Evolutionary conservation across 2,113 vertebrate species (phyloP), one percentile per base, ranked within the genome.

Genomic region (Hiodon alosoides): DNA sequence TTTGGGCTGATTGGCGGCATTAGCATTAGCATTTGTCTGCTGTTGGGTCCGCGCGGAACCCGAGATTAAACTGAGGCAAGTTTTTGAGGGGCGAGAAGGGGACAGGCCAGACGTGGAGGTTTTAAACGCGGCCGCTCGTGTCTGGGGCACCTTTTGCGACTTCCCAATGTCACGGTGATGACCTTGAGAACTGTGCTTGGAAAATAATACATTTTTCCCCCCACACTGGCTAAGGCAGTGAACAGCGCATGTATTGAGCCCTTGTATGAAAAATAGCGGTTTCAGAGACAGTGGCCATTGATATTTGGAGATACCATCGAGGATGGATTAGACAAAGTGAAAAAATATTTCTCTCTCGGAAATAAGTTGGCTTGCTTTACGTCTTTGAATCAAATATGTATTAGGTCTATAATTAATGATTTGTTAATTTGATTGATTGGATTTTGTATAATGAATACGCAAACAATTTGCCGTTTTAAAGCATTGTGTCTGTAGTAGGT

Each of bases 1-100:
- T 93, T 90, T 92, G 92, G 87, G 93, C 91, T 93, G 94, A 97
- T 95, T 95, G 94, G 92, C 92, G 88, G 90, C 93, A 92, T 92
- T 94, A 94, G 87, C 48, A 85, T 79, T 77, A 94, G 87, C 48
- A 85, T 79, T 77, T 89, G 86, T 87, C 86, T 85, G 79, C 85
- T 85, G 83, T 85, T 89, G 88, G 87, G 31, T 67, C n/a, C 13
- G 31, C 51, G 54, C 4, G 54, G 54, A 55, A 47, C 9, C 11
- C 47, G 31, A 13, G 31, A 5, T 1, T 10, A 60, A 46, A 5
- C 7, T n/a, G 4, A 2, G 10, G 46, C 10, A 55, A 31, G 5
- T 46, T 14, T 59, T 54, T 16, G 50, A 3, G 14, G 17, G 17
- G 51, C 50, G 61, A 13, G 50, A 31, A 10, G 11, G 16, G 50